A percentile compares a stretch with the other conserved stretches of the same genome.
These are phyloP conservation scores for Drosophila dunni DNA, from an alignment of 1,140 invertebrate species.

Conservation along the genomic window DNA sequence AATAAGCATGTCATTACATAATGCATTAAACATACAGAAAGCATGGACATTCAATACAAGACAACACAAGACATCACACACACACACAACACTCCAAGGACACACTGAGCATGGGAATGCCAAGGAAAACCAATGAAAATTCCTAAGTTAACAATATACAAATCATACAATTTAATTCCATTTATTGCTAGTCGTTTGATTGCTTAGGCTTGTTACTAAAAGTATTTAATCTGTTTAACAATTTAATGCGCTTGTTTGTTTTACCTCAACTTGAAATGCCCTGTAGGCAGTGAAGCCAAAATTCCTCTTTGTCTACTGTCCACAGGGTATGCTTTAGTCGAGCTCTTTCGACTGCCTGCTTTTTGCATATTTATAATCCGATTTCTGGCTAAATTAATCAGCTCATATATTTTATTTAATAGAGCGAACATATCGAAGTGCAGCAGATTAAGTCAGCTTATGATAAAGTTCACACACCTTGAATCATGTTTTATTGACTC, in stretches of 20 bases:
- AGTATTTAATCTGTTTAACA: neutral
- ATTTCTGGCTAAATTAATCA: slow-evolving; percentile 30
- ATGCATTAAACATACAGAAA: slow-evolving; percentile 29
- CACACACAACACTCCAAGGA: slow-evolving; percentile 28
- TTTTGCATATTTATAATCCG: slow-evolving; percentile 11
- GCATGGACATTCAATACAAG: slow-evolving; percentile 11
- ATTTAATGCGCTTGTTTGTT: neutral
- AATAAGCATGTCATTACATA: slow-evolving; percentile 59
- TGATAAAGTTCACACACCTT: slow-evolving; percentile 21
- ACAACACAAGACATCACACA: slow-evolving; percentile 16
- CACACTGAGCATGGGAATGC: neutral
- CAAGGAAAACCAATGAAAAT: slow-evolving; percentile 8
- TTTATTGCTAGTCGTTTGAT: slow-evolving; percentile 16
- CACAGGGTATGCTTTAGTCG: neutral
- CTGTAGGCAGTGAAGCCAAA: neutral
- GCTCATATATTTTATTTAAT: slow-evolving; percentile 36
- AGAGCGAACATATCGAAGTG: slow-evolving; percentile 25
- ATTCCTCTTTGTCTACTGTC: neutral
- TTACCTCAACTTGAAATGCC: neutral
- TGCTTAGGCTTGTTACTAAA: neutral
- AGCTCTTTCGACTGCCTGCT: neutral
- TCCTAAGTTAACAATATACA: neutral
- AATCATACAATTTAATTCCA: neutral
- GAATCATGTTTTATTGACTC: slow-evolving; percentile 22
- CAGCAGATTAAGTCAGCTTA: slow-evolving; percentile 29